Conservation (phyloP, 2,888 invertebrate genomes). For the Meiosimyza platycephala region DNA sequence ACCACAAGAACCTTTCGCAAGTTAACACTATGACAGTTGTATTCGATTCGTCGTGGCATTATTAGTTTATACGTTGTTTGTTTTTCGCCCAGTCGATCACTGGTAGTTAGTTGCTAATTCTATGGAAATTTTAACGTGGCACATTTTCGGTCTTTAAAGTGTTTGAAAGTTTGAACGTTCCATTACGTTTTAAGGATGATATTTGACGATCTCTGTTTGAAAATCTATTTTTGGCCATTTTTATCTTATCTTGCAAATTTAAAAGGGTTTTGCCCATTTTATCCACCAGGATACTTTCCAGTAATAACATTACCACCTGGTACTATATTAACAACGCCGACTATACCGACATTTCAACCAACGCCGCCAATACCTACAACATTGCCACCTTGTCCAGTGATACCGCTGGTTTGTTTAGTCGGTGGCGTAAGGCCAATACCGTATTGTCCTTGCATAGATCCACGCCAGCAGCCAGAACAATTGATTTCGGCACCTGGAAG, state of each 20-base stretch:
- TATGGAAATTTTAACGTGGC: background rate
- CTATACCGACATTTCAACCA: slow-evolving; percentile 45
- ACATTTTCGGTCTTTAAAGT: background rate
- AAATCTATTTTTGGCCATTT: slow-evolving; percentile 64
- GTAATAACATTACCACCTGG: slow-evolving; percentile 55
- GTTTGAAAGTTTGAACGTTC: background rate
- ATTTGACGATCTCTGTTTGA: slow-evolving; percentile 60
- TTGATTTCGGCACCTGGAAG: background rate
- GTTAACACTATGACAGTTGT: slow-evolving; percentile 19
- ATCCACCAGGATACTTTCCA: slow-evolving; percentile 58
- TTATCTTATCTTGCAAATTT: slow-evolving; percentile 63
- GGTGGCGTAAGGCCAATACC: slow-evolving; percentile 58
- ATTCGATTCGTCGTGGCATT: slow-evolving; percentile 16
- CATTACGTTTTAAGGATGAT: slow-evolving; percentile 39
- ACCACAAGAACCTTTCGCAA: background rate
- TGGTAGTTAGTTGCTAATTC: background rate
- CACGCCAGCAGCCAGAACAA: slow-evolving; percentile 50
- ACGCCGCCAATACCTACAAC: slow-evolving; percentile 49
- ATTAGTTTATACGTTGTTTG: background rate
- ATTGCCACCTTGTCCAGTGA: slow-evolving; percentile 42
- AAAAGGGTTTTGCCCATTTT: slow-evolving; percentile 62
- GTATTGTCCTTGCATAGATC: slow-evolving; percentile 66
- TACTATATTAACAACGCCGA: slow-evolving; percentile 49
- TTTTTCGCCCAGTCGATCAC: background rate
- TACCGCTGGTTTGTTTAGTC: slow-evolving; percentile 59